Evolutionary conservation across 2,113 vertebrate genomes (phyloP).

Genomic region (Podarcis raffonei): DNA sequence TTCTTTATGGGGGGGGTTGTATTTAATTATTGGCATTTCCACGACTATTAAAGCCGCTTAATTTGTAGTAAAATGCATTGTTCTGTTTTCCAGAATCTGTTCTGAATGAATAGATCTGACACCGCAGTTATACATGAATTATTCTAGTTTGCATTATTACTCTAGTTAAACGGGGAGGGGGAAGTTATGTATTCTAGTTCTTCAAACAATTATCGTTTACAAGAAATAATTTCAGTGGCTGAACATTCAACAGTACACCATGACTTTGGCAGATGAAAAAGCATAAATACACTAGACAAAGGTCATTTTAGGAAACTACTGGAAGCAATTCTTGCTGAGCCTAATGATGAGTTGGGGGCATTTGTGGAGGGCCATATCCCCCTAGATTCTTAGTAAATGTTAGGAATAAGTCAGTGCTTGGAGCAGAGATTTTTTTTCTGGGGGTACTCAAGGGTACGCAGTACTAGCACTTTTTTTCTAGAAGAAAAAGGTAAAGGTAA

Average conservation of each 20-base stretch:
- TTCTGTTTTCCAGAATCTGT: not conserved
- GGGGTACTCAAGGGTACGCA: no score
- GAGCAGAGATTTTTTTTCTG: no score
- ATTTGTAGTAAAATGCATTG: not conserved
- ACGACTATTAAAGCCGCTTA: not conserved
- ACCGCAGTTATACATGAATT: no score
- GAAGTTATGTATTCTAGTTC: not conserved
- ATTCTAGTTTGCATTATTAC: not conserved
- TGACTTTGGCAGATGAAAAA: not conserved
- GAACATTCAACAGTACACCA: not conserved
- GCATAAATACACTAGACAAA: not conserved
- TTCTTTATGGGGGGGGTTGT: not conserved
- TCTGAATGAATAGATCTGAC: not conserved
- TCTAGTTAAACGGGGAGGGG: not conserved
- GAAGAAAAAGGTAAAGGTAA: no score
- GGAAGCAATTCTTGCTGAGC: not conserved
- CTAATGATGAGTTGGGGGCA: not conserved
- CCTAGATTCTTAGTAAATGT: no score
- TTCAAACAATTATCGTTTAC: not conserved
- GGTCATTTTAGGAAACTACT: not conserved
- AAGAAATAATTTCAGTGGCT: not conserved
- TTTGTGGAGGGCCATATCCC: no score
- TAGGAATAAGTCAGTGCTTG: no score
- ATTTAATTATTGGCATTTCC: no score
- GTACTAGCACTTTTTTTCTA: no score